Evolutionary conservation across 2,888 invertebrate genomes (phyloP).

Genomic region (Augochlorella aurata): DNA sequence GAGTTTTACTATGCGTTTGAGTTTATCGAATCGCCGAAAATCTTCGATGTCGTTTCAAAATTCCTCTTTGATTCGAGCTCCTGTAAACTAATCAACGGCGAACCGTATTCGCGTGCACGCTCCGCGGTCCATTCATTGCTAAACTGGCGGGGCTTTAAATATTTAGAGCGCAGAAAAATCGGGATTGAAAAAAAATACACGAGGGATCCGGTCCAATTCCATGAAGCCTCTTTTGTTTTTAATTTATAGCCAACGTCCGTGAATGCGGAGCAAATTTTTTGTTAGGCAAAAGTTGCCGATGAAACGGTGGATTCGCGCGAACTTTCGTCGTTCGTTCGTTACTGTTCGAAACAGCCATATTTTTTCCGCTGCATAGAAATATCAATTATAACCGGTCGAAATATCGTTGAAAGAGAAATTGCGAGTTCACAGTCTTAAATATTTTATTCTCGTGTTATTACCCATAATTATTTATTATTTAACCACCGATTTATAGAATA

Average conservation of each 20-base stretch:
- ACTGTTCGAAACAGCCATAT: neutral
- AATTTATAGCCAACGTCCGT: neutral
- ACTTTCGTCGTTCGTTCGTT: neutral
- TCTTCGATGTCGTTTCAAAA: neutral
- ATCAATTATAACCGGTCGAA: neutral
- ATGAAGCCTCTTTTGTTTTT: neutral
- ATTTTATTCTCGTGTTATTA: neutral
- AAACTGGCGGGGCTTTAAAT: neutral
- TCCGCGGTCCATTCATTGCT: neutral
- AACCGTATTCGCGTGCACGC: neutral
- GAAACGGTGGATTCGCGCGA: neutral
- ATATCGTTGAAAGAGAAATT: neutral
- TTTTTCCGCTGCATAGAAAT: neutral
- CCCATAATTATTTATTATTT: neutral
- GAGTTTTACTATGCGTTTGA: neutral
- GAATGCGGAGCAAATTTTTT: neutral
- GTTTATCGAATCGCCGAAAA: neutral
- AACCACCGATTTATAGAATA: too few species aligned
- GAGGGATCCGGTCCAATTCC: neutral
- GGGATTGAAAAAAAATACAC: neutral
- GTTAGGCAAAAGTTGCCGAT: neutral
- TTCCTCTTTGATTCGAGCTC: neutral
- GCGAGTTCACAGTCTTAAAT: too few species aligned
- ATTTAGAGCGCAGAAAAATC: neutral
- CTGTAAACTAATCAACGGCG: neutral